A percentile compares a stretch with the other conserved stretches of the same genome.
phyloP scores from a whole-genome alignment of 2,888 invertebrate species.

The Xanthia togata region DNA sequence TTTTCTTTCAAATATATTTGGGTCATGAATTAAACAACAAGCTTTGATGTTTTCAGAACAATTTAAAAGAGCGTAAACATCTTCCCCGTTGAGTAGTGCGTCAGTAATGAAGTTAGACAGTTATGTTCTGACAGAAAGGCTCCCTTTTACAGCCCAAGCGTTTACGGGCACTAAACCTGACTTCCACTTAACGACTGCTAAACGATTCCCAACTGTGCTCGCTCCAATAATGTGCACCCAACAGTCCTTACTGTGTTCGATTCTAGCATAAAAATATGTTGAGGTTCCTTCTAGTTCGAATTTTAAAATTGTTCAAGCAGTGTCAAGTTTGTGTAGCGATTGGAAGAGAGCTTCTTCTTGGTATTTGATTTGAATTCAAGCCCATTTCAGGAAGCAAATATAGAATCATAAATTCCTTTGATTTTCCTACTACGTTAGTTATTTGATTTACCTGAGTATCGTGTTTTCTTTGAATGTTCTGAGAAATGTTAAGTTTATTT shows the following conservation, averaged over 20 bases:
- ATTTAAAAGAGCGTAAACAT: conserved; percentile 66
- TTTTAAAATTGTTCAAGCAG: conserved; percentile 39
- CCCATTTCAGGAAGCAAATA: conserved; percentile 26
- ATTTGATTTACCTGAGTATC: conserved; percentile 37
- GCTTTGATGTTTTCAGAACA: conserved; percentile 65
- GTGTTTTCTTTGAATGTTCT: conserved; percentile 12
- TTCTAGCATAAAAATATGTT: conserved; percentile 57
- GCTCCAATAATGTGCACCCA: conserved; percentile 70
- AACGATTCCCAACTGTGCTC: conserved; percentile 76
- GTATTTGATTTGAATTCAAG: conserved; percentile 35
- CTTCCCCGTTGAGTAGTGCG: conserved; percentile 63
- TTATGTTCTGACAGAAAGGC: conserved; percentile 74
- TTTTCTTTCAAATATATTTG: conserved; percentile 30
- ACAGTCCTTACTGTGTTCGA: conserved; percentile 65
- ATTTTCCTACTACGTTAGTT: conserved; percentile 2
- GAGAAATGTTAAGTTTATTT: conserved; percentile 20
- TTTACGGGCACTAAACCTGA: conserved; percentile 84
- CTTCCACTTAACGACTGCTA: conserved; percentile 78
- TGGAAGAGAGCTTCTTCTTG: conserved; percentile 17
- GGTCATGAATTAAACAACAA: conserved; percentile 39
- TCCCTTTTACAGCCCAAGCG: conserved; percentile 79
- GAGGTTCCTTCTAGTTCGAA: conserved; percentile 12
- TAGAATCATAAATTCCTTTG: conserved; percentile 16
- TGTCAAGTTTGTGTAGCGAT: conserved; percentile 29
- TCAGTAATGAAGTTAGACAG: conserved; percentile 83